These are phyloP conservation scores for Morone saxatilis DNA, from an alignment of 2,113 vertebrate species.

Conservation along the genomic window DNA sequence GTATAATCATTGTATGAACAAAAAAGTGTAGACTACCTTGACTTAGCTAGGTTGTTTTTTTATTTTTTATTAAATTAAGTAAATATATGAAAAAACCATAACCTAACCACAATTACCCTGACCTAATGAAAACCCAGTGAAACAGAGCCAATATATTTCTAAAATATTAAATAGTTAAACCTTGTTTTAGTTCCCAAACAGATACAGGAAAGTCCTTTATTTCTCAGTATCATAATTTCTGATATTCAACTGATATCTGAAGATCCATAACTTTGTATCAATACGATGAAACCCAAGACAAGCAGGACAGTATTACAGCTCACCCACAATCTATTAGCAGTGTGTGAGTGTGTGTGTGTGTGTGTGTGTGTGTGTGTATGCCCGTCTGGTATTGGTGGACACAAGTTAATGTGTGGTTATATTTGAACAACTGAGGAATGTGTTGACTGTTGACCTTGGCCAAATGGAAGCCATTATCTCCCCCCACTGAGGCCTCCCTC, in stretches of 20 bases:
- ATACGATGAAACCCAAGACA: slow-evolving; percentile 25
- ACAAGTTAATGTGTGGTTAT: slow-evolving; percentile 80
- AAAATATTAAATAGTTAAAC: neutral
- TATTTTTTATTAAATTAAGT: neutral
- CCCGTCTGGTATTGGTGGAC: slow-evolving; percentile 47
- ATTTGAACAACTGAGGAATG: slow-evolving; percentile 83
- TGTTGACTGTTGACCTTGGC: slow-evolving; percentile 84
- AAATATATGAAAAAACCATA: neutral
- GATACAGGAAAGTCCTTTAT: neutral
- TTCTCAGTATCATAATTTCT: slow-evolving; percentile 6
- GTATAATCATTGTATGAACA: neutral
- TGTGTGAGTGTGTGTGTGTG: neutral
- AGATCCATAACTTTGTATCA: slow-evolving; percentile 22
- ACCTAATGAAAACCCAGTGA: neutral
- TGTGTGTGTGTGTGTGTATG: slow-evolving; percentile 11
- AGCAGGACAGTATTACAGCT: slow-evolving; percentile 34
- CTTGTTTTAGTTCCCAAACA: neutral
- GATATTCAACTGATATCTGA: slow-evolving; percentile 1
- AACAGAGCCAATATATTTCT: neutral
- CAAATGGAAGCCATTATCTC: slow-evolving; percentile 82
- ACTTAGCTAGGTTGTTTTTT: too few relatives aligned
- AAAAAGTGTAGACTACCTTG: neutral
- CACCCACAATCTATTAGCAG: slow-evolving; percentile 32
- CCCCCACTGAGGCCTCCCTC: slow-evolving; percentile 34
- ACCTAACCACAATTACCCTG: neutral